A percentile compares a stretch with the other conserved stretches of the same genome.
phyloP scores from a whole-genome alignment of 1,140 invertebrate genomes.

The Euwallacea fornicatus region DNA sequence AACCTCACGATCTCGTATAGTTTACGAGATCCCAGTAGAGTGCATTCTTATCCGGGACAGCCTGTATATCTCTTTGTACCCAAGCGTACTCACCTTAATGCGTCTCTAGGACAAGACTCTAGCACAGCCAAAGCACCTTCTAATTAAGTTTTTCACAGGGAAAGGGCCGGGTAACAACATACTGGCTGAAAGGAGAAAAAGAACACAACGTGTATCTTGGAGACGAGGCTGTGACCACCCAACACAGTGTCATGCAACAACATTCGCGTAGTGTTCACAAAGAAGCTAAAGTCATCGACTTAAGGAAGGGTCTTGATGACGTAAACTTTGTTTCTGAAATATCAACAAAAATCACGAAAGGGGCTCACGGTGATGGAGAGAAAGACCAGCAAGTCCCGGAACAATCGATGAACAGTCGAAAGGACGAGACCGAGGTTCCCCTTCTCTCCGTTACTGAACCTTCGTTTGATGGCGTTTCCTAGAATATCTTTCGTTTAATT shows the following conservation, averaged over 20 bases:
- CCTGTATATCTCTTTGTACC: too few species aligned
- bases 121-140: too few species aligned
- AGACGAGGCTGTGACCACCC: background rate
- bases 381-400: background rate
- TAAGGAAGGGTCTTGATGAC: constrained; percentile 31
- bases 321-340: constrained; percentile 32
- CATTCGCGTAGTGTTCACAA: constrained; percentile 11
- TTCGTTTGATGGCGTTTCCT: constrained; percentile 34
- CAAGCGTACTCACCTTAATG: too few species aligned
- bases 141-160: constrained; percentile 61
- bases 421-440: constrained; percentile 44
- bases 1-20: too few species aligned
- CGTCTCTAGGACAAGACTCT: too few species aligned
- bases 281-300: constrained; percentile 24
- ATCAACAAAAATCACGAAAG: constrained; percentile 13
- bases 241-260: background rate
- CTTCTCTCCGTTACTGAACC: constrained; percentile 43
- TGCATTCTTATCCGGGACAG: too few species aligned
- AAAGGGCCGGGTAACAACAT: constrained; percentile 88
- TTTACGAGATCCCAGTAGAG: too few species aligned
- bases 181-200: constrained; percentile 81
- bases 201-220: constrained; percentile 17
- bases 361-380: background rate
- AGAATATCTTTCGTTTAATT: constrained; percentile 16
- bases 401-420: constrained; percentile 2